Percentiles rank a stretch among this genome's conserved stretches.
phyloP scores from a whole-genome alignment of 2,888 invertebrate genomes.

The Microchrysa polita region DNA sequence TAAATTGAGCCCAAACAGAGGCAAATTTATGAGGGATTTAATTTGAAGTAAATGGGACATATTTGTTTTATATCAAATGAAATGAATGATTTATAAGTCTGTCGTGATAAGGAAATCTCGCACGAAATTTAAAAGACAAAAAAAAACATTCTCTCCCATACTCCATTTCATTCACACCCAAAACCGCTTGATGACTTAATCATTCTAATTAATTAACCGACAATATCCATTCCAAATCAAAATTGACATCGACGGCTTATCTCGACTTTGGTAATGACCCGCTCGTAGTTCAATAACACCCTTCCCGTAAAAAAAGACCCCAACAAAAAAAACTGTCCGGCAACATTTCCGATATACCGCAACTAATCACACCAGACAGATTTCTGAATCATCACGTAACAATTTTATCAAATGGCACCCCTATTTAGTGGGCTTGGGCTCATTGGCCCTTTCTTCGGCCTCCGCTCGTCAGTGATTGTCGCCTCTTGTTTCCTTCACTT shows the following conservation, averaged over 20 bases:
- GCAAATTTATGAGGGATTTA: not conserved
- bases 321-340: not conserved
- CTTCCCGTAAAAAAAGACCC: not conserved
- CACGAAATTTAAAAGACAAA: too few relatives aligned
- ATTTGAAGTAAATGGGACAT: not conserved
- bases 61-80: too few relatives aligned
- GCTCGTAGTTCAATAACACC: not conserved
- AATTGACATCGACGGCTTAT: not conserved
- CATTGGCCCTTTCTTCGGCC: too few relatives aligned
- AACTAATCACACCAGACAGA: constrained; percentile 14
- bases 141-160: not conserved
- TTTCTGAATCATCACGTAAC: constrained; percentile 20
- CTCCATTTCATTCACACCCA: not conserved
- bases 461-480: too few relatives aligned
- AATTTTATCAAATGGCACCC: constrained; percentile 2
- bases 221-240: not conserved
- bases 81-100: too few relatives aligned
- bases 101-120: too few relatives aligned
- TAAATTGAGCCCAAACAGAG: not conserved
- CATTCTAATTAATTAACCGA: constrained; percentile 6
- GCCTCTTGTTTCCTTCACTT: too few relatives aligned
- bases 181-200: not conserved
- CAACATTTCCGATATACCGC: too few relatives aligned
- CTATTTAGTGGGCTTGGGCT: not conserved
- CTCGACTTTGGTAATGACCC: not conserved